A percentile compares a stretch with the other conserved stretches of the same genome.
These are phyloP conservation scores for Alexandromys fortis DNA, from an alignment of 2,113 vertebrate species.

Conservation along the genomic window DNA sequence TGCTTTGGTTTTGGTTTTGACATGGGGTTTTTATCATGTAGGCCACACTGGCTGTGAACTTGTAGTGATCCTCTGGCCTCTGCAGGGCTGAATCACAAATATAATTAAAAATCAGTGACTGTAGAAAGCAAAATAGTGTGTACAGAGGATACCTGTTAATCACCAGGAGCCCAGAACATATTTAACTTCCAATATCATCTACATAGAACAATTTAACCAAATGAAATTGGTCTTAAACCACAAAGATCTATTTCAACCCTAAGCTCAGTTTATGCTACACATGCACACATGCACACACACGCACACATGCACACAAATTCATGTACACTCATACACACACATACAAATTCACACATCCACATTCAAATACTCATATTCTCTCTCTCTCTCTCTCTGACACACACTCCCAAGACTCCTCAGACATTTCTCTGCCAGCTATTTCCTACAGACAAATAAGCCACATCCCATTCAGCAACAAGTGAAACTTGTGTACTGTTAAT, in stretches of 20 bases:
- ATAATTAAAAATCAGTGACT: background rate
- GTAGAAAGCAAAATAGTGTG: background rate
- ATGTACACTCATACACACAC: background rate
- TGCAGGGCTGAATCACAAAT: background rate
- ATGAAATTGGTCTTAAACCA: conserved; percentile 34
- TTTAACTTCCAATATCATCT: background rate
- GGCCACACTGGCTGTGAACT: background rate
- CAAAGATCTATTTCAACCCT: conserved; percentile 31
- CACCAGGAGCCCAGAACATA: background rate
- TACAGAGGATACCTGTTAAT: background rate
- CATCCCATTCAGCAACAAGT: background rate
- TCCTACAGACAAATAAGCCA: background rate
- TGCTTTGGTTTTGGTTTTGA: background rate
- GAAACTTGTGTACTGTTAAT: background rate
- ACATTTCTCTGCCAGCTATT: background rate
- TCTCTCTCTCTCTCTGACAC: too few species aligned
- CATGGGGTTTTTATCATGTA: background rate
- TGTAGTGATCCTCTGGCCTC: background rate
- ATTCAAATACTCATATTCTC: background rate
- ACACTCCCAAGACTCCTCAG: conserved; percentile 18
- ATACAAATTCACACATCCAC: background rate
- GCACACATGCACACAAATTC: background rate
- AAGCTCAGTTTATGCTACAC: background rate
- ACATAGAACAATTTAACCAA: conserved; percentile 15
- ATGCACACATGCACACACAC: background rate